These are phyloP conservation scores for Montipora efflorescens DNA, from an alignment of 64 coral and sea anemone genomes.

Conservation along the genomic window DNA sequence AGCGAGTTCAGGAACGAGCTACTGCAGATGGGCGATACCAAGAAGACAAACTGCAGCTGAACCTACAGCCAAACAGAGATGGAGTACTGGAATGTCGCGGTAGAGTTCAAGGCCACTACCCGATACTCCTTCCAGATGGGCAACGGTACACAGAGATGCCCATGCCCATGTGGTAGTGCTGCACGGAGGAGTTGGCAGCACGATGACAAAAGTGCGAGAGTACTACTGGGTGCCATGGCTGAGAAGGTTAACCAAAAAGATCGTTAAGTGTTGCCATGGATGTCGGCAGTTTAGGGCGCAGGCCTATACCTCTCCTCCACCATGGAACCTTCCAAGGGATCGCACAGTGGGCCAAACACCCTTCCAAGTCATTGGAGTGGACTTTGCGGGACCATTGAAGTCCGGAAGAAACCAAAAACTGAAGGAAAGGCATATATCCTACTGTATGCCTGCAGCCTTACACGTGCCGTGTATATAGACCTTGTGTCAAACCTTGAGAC, in stretches of 20 bases:
- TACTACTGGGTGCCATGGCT: slow-evolving; percentile 50
- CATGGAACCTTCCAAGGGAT: slow-evolving; percentile 16
- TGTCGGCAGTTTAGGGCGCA: slow-evolving; percentile 36
- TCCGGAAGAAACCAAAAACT: background rate
- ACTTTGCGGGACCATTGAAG: no score
- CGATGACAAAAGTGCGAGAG: slow-evolving; percentile 57
- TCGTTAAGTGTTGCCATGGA: background rate
- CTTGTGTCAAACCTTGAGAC: slow-evolving; percentile 40
- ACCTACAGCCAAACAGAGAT: slow-evolving; percentile 12
- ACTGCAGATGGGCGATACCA: background rate
- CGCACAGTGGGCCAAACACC: slow-evolving; percentile 27
- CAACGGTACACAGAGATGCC: background rate
- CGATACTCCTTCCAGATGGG: background rate
- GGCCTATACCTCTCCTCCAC: slow-evolving; percentile 6
- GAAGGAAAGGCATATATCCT: slow-evolving; percentile 45
- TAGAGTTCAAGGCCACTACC: background rate
- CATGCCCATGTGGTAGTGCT: background rate
- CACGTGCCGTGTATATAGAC: slow-evolving; percentile 41
- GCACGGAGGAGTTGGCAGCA: background rate
- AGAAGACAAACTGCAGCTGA: slow-evolving; percentile 1
- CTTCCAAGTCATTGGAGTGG: background rate
- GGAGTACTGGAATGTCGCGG: background rate
- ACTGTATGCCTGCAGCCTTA: slow-evolving; percentile 67
- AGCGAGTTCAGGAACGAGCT: background rate
- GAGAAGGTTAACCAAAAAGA: slow-evolving; percentile 9